These are phyloP conservation scores for Brienomyrus longianalis DNA, from an alignment of 2,113 vertebrate species.

Conservation along the genomic window DNA sequence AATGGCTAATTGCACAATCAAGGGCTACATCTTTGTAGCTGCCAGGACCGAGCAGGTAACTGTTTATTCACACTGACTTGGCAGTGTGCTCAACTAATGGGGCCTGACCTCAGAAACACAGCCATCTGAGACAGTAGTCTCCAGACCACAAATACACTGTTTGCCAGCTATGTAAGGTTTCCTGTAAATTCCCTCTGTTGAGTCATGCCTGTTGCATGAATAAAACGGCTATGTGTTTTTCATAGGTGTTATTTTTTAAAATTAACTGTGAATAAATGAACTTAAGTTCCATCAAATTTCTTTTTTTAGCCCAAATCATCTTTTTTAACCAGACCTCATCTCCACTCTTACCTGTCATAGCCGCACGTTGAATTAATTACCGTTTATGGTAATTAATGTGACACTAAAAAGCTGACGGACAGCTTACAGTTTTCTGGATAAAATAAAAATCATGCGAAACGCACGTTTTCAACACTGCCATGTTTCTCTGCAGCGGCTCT, in stretches of 20 bases:
- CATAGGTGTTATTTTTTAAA: not conserved
- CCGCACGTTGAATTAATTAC: slow-evolving; percentile 9
- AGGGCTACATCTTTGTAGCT: slow-evolving; percentile 25
- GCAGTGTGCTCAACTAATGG: slow-evolving; percentile 51
- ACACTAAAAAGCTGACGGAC: slow-evolving; percentile 45
- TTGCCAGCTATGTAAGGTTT: not conserved
- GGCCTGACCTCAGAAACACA: slow-evolving; percentile 39
- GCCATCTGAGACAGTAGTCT: slow-evolving; percentile 20
- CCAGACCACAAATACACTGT: slow-evolving; percentile 7
- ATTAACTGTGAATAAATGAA: not conserved
- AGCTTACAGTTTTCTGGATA: slow-evolving; percentile 61
- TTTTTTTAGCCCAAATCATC: not conserved
- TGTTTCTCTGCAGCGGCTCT: slow-evolving; percentile 50
- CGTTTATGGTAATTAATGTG: slow-evolving; percentile 28
- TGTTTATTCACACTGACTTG: slow-evolving; percentile 48
- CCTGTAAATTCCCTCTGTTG: not conserved
- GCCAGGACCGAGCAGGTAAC: slow-evolving; percentile 32
- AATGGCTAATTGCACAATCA: slow-evolving; percentile 57
- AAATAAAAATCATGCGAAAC: slow-evolving; percentile 63
- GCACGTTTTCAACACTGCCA: slow-evolving; percentile 58
- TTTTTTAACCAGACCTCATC: not conserved
- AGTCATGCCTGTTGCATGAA: not conserved
- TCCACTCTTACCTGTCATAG: not conserved
- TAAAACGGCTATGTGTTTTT: not conserved
- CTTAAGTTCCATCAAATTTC: not conserved